A percentile compares a stretch with the other conserved stretches of the same genome.
These are phyloP conservation scores for Centropus unirufus DNA, from an alignment of 2,113 vertebrate genomes.

Conservation along the genomic window DNA sequence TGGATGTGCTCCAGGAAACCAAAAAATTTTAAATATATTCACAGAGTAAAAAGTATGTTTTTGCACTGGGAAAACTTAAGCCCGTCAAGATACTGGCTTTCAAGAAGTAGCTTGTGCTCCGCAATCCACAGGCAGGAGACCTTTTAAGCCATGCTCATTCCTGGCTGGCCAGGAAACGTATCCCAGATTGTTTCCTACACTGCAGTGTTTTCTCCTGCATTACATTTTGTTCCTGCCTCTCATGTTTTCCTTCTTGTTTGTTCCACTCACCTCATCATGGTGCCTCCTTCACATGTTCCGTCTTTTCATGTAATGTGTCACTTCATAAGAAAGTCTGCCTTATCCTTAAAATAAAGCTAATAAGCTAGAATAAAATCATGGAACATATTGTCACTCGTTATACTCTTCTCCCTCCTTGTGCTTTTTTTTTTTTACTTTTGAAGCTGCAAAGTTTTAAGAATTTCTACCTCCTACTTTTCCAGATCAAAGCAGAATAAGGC, in stretches of 20 bases:
- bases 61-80: background rate
- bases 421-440: background rate
- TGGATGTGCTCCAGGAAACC: background rate
- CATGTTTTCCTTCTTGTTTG: background rate
- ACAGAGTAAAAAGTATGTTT: background rate
- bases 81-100: background rate
- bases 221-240: background rate
- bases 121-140: background rate
- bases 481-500: background rate
- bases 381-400: background rate
- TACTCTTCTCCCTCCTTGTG: background rate
- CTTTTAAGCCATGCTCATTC: accelerated
- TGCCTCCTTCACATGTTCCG: background rate
- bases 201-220: background rate
- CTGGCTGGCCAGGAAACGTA: background rate
- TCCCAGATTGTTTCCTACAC: background rate
- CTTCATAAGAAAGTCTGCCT: background rate
- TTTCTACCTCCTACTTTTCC: background rate
- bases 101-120: background rate
- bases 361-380: background rate
- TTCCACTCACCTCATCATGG: background rate
- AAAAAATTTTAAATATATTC: background rate
- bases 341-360: background rate
- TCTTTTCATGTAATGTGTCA: background rate
- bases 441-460: background rate